Base-by-base conservation (phyloP, 1,140 invertebrate species). In the Drosophila arizonae region DNA sequence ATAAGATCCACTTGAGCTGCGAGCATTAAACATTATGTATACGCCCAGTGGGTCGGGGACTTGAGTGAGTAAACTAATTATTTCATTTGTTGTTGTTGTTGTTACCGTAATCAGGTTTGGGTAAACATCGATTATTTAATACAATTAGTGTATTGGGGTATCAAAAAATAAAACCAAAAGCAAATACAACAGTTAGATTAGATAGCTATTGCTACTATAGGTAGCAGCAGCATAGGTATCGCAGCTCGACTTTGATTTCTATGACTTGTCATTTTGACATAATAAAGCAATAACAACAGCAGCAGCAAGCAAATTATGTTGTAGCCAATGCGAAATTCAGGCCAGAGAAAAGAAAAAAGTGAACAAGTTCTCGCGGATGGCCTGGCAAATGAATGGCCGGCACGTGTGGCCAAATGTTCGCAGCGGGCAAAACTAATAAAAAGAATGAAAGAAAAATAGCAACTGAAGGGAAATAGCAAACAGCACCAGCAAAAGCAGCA, bases 321-420 rank as follows among this genome's bases (percentile, higher is more conserved):
- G 78, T 81, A 48, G 54, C 39, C 56, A 76, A 76, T 43, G 52
- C 48, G 26, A 28, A 60, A 62, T 63, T 68, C 73, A 64, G 45
- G 41, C 46, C 26, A 24, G 21, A 24, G 21, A 24, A 24, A 43
- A 11, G 64, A 54, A 45, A 77, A 77, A 74, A 56, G 69, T 60
- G 75, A 39, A 52, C 60, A 57, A 74, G 66, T 57, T 74, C 51
- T 51, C 58, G 17, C 41, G 36, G 62, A 33, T 45, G 66, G 56
- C 60, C 63, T 51, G 64, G 65, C 45, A 62, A 72, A 84, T 85
- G 84, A 85, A 86, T 86, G 82, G 84, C 76, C 72, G 84, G 82
- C 82, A 87, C 82, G 82, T 87, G 82, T 88, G 82, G 79, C 76
- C 76, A 79, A 88, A 88, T 82, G 84, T 81, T 68, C 79, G 72